These are phyloP conservation scores for Sebastes hopkinsi DNA, from an alignment of 2,797 vertebrate species.

Conservation along the genomic window DNA sequence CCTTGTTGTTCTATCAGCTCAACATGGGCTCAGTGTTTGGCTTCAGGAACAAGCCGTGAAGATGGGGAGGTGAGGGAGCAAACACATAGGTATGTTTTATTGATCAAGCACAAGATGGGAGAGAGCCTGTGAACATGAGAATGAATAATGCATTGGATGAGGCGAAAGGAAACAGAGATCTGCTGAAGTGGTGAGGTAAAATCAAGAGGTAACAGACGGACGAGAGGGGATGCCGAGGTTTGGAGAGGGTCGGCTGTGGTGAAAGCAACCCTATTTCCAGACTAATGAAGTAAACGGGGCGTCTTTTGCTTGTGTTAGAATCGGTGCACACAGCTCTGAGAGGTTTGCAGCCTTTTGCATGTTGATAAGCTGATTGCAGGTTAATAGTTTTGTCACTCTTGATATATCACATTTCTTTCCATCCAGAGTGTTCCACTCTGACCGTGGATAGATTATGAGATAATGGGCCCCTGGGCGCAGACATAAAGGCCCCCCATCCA, in stretches of 20 bases:
- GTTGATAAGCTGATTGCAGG: neutral
- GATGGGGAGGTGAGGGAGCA: slow-evolving; percentile 60
- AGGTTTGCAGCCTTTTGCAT: neutral
- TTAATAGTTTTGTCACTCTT: neutral
- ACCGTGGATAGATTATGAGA: neutral
- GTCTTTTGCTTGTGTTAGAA: neutral
- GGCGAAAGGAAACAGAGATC: slow-evolving; percentile 38
- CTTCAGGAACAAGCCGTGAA: slow-evolving; percentile 35
- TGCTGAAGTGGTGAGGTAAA: slow-evolving; percentile 46
- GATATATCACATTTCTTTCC: neutral
- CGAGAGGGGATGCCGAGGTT: neutral
- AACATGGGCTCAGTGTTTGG: slow-evolving; percentile 34
- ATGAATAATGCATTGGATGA: slow-evolving; percentile 74
- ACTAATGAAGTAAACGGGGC: slow-evolving; percentile 9
- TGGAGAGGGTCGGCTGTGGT: slow-evolving; percentile 6
- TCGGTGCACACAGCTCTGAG: neutral
- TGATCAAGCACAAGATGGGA: slow-evolving; percentile 70
- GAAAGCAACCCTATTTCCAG: neutral
- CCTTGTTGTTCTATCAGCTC: slow-evolving; percentile 56
- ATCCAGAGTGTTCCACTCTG: neutral
- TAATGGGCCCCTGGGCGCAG: neutral
- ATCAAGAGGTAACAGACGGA: slow-evolving; percentile 22
- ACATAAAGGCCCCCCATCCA: neutral
- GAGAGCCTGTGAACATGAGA: slow-evolving; percentile 59
- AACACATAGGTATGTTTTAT: slow-evolving; percentile 75